Conservation (phyloP, 2,888 invertebrate species). For the Neoascia interrupta region DNA sequence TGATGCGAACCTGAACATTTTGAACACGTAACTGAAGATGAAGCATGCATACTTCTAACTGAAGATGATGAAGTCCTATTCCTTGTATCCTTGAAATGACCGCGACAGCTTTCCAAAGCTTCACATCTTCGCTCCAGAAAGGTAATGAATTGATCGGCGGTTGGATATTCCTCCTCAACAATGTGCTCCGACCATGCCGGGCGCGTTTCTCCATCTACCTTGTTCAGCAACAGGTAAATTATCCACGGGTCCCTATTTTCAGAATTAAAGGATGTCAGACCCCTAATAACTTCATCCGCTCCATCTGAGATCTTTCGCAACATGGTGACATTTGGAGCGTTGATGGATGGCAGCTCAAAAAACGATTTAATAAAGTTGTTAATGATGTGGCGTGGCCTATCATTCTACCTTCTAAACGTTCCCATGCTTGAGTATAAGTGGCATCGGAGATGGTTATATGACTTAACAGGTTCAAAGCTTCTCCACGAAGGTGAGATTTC, state of each 20-base stretch:
- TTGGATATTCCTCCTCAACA: constrained; percentile 8
- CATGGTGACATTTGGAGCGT: not conserved
- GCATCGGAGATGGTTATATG: constrained; percentile 7
- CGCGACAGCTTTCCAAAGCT: not conserved
- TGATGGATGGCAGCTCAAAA: not conserved
- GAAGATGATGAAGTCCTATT: not conserved
- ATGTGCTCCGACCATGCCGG: constrained; percentile 17
- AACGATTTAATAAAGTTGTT: not conserved
- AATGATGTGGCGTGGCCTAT: constrained; percentile 1
- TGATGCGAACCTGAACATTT: not conserved
- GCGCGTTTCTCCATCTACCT: constrained; percentile 22
- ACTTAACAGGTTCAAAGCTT: constrained; percentile 7
- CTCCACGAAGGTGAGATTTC: not conserved
- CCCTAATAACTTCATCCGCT: constrained; percentile 31
- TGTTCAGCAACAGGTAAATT: constrained; percentile 25
- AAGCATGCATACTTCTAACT: not conserved
- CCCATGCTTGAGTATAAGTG: not conserved
- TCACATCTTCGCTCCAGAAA: constrained; percentile 12
- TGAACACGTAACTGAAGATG: not conserved
- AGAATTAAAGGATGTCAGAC: no score
- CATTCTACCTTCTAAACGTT: not conserved
- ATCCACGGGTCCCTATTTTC: no score
- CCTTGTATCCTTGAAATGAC: not conserved
- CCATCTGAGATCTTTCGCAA: constrained; percentile 35
- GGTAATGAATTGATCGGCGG: constrained; percentile 24